Evolutionary conservation across 2,113 vertebrate genomes (phyloP).

Genomic region (Emydocephalus ijimae): DNA sequence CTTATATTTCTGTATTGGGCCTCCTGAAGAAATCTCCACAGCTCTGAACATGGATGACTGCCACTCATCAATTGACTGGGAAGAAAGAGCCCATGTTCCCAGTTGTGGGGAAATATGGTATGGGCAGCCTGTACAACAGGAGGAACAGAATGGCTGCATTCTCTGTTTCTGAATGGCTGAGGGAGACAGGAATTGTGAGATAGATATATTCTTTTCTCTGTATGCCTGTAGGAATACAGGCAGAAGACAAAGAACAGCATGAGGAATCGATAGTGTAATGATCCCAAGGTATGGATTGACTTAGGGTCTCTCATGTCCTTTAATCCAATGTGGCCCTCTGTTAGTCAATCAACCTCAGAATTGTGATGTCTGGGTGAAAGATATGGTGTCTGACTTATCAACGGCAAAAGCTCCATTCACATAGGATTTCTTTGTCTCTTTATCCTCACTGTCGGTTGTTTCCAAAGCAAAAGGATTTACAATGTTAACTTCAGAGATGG

Average conservation of each 20-base stretch:
- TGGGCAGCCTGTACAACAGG: not conserved
- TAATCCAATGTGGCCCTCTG: not conserved
- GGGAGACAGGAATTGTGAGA: not conserved
- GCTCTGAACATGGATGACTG: not conserved
- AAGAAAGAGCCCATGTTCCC: not conserved
- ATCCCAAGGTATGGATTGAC: not conserved
- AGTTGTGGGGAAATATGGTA: not conserved
- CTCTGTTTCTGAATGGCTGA: not conserved
- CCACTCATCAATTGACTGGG: not conserved
- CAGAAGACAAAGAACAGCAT: conserved; percentile 3
- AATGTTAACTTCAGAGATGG: conserved; percentile 84
- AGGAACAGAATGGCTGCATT: not conserved
- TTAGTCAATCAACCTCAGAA: conserved; percentile 73
- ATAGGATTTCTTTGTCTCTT: conserved; percentile 86
- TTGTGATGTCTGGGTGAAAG: conserved; percentile 95
- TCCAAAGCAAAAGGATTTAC: conserved; percentile 93
- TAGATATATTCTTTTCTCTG: not conserved
- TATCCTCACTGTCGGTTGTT: conserved; percentile 79
- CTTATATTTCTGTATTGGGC: not conserved
- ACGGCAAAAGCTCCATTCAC: conserved; percentile 92
- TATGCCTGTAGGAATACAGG: conserved; percentile 7
- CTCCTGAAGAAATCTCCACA: not conserved
- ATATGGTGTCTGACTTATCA: conserved; percentile 93
- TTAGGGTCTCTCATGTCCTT: conserved; percentile 5
- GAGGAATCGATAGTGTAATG: not conserved